These are phyloP conservation scores for Nysson spinosus DNA, from an alignment of 2,888 invertebrate species.

Conservation along the genomic window DNA sequence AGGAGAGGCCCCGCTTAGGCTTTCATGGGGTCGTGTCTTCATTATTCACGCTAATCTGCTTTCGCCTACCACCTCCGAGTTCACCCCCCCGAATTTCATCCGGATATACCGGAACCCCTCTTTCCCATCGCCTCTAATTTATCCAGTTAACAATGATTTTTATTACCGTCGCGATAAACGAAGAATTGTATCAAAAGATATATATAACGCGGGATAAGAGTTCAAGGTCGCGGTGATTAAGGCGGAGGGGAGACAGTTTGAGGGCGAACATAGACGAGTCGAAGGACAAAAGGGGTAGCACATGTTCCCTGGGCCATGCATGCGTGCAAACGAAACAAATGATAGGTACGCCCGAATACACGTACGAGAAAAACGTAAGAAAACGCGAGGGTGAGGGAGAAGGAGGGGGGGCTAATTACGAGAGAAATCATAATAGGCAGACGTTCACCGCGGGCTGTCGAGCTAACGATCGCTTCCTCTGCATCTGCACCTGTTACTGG, in stretches of 20 bases:
- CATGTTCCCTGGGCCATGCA: conserved; percentile 43
- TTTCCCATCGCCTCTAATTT: too few relatives aligned
- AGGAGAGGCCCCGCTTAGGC: conserved; percentile 71
- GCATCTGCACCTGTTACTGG: conserved; percentile 73
- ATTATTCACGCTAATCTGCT: conserved; percentile 75
- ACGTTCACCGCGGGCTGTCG: conserved; percentile 65
- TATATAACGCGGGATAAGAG: not conserved
- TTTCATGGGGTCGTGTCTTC: conserved; percentile 74
- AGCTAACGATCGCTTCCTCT: conserved; percentile 74
- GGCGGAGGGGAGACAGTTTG: not conserved
- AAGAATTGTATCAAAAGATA: not conserved
- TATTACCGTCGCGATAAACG: too few relatives aligned
- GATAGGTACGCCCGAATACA: conserved; percentile 55
- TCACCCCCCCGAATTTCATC: too few relatives aligned
- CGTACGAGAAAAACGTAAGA: conserved; percentile 18
- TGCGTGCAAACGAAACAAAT: conserved; percentile 64
- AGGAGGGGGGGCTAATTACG: conserved; percentile 63
- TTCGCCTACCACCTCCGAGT: too few relatives aligned
- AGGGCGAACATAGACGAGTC: not conserved
- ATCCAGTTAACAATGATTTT: too few relatives aligned
- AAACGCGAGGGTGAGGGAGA: conserved; percentile 22
- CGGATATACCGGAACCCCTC: too few relatives aligned
- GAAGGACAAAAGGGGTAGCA: conserved; percentile 31
- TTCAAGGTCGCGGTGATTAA: conserved; percentile 24
- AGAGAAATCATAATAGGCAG: conserved; percentile 71